Percentiles rank a stretch among this genome's conserved stretches.
Evolutionary conservation across 2,113 vertebrate species (phyloP).

Genomic region (Hippocampus zosterae): DNA sequence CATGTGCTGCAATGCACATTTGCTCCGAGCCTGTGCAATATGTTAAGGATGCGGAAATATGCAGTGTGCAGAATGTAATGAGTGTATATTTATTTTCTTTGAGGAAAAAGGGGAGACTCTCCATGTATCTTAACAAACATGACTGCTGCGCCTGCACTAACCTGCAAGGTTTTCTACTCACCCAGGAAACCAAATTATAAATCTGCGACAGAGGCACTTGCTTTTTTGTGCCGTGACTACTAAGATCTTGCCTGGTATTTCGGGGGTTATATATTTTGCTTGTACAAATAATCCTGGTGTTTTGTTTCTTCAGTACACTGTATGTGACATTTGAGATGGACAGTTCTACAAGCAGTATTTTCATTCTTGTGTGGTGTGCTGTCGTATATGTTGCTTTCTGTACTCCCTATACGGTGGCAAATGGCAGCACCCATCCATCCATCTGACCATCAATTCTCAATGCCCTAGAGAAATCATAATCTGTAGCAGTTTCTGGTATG

Average conservation of each 20-base stretch:
- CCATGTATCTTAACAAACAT: slow-evolving; percentile 69
- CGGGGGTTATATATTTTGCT: slow-evolving; percentile 16
- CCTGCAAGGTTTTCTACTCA: slow-evolving; percentile 65
- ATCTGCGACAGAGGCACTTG: slow-evolving; percentile 59
- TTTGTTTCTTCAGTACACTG: slow-evolving; percentile 7
- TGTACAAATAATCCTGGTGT: slow-evolving; percentile 28
- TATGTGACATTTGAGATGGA: slow-evolving; percentile 10
- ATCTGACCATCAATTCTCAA: background rate
- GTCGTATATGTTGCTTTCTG: background rate
- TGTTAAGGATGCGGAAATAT: slow-evolving; percentile 72
- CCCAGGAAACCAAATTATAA: slow-evolving; percentile 69
- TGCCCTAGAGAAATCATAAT: background rate
- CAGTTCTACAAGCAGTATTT: background rate
- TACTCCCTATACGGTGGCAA: background rate
- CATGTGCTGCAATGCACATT: slow-evolving; percentile 61
- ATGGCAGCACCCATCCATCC: background rate
- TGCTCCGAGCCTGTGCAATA: slow-evolving; percentile 60
- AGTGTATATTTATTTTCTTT: slow-evolving; percentile 73
- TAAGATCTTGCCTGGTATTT: slow-evolving; percentile 52
- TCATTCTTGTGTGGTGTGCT: background rate
- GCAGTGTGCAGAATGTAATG: slow-evolving; percentile 66
- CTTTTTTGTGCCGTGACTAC: slow-evolving; percentile 58
- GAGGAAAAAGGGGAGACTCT: slow-evolving; percentile 50
- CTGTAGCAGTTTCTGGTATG: background rate
- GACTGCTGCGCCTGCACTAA: slow-evolving; percentile 67